phyloP scores from a whole-genome alignment of 2,888 invertebrate species.

The Lasioglossum malachurum region DNA sequence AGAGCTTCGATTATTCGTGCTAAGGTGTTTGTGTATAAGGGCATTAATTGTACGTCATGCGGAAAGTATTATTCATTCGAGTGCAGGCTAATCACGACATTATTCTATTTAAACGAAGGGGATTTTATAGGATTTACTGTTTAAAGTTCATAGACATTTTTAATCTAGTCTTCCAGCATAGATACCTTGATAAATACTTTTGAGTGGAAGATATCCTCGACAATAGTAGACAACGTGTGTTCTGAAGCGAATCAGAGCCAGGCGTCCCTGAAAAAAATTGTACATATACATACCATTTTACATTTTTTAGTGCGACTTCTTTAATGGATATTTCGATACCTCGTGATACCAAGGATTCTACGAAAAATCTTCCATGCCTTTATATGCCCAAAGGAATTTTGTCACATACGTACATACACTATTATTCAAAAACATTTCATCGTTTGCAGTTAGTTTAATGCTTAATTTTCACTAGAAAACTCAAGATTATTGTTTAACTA shows the following conservation, averaged over 20 bases:
- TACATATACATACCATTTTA: slow-evolving; percentile 65
- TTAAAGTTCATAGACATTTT: slow-evolving; percentile 74
- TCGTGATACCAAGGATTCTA: slow-evolving; percentile 57
- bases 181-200: slow-evolving; percentile 55
- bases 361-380: slow-evolving; percentile 48
- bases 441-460: neutral
- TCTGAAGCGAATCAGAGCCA: slow-evolving; percentile 49
- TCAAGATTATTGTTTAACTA: neutral
- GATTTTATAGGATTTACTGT: slow-evolving; percentile 37
- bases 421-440: neutral
- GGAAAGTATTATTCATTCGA: slow-evolving; percentile 70
- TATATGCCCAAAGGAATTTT: slow-evolving; percentile 52
- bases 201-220: slow-evolving; percentile 28
- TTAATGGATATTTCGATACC: slow-evolving; percentile 55
- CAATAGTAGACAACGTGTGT: slow-evolving; percentile 35
- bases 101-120: slow-evolving; percentile 54
- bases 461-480: neutral
- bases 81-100: slow-evolving; percentile 53
- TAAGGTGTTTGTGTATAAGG: slow-evolving; percentile 54
- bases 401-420: slow-evolving; percentile 11
- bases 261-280: slow-evolving; percentile 50
- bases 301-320: slow-evolving; percentile 41
- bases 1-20: slow-evolving; percentile 31
- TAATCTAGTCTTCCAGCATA: slow-evolving; percentile 81
- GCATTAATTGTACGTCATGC: slow-evolving; percentile 65